Base-by-base conservation (phyloP, 2,888 invertebrate species). In the Dynastes maya region DNA sequence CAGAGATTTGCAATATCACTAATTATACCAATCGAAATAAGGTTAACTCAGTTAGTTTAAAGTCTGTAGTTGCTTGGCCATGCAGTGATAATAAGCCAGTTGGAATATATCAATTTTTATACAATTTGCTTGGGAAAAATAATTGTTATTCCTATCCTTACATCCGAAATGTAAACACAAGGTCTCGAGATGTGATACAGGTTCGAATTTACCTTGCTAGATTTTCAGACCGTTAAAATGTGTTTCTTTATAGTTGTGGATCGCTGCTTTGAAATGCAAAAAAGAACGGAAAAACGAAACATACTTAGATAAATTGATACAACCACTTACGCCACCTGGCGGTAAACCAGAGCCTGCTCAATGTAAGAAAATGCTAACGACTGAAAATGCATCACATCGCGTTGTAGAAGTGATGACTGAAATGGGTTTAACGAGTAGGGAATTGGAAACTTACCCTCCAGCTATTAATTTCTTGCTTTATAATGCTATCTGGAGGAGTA, bases 141-240 rank as follows among this genome's bases (percentile, higher is more conserved):
- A 89, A 91, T 11, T 86, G 90, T 0, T 85, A 90, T 0, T 90
- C 93, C 11, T 96, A 94, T 87, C 95, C 95, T 0, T 94, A 93
- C 87, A 90, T 97, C 83, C 90, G 91, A 13, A 91, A 93, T 81
- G 93, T 97, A 0, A 97, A 96, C 88, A 90, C 90, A 51, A 91
- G 91, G 83, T 94, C 94, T 2, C 93, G 91, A 81, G 93, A 95
- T 89, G 89, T 97, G 71, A 90, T 97, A 78, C 94, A 95, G 89
- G 94, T 96, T 85, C 89, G 90, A 82, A 49, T 63, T 8, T 45
- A 8, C 11, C 13, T 5, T 71, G 51, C 51, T 27, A 74, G 2
- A 8, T 16, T 61, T 74, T 5, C 9, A 61, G 0, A 27, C 13
- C 5, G n/a, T 49, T 74, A 55, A 53, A 37, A 63, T 55, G 22